Base-by-base conservation (phyloP, 2,797 vertebrate species). In the Siniperca scherzeri region DNA sequence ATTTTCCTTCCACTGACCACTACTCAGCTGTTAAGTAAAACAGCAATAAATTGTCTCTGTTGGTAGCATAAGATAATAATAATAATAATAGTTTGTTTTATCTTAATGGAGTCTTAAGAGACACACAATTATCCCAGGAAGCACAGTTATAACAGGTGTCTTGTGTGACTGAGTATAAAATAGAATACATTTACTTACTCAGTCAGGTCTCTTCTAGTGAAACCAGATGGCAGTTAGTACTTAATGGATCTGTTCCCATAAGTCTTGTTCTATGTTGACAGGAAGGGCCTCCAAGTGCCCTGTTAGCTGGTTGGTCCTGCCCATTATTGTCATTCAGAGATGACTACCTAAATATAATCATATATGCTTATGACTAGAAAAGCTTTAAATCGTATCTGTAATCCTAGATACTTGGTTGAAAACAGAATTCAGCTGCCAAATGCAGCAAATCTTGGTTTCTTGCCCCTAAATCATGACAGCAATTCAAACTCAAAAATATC, bases 341-440 rank as follows among this genome's bases (percentile, higher is more conserved):
- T 74, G 64, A 90, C 85, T 86, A 89, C 88, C 78, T 78, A 77
- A 87, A 84, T 78, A 88, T 85, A 87, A 83, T 86, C 71, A 86
- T 87, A 80, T 56, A 87, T 87, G 83, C 85, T 74, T 78, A 70
- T 67, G 71, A 88, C 72, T 87, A 90, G 78, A 90, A 89, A 91
- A 92, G 88, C 84, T 92, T 93, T 92, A 92, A 80, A 80, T 86
- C 78, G 78, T 78, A 89, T 85, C 84, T 90, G 70, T 84, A 75
- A 87, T 79, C 72, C 62, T 77, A 57, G 70, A 85, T 61, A 70
- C 69, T 64, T 52, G 36, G 44, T 77, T 38, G 48, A 70, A 82
- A 81, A 70, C 59, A 53, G 74, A 57, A 73, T 66, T 62, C 69
- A 57, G 59, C 76, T 72, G 75, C 36, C 21, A 42, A 77, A 75